These are phyloP conservation scores for Microplitis mediator DNA, from an alignment of 1,140 invertebrate genomes.

Conservation along the genomic window DNA sequence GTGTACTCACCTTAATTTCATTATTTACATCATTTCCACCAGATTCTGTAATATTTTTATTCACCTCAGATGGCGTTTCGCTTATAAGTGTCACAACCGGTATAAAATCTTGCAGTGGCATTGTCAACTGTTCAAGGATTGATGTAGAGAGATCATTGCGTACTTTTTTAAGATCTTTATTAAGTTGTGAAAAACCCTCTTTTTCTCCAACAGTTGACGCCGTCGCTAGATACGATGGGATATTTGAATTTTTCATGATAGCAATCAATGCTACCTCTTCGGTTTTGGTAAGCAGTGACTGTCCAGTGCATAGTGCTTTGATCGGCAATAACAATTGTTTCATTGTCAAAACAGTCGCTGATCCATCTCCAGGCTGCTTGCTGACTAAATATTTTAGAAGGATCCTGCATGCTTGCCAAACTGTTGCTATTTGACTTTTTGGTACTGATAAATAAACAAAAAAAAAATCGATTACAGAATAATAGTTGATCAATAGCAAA, in stretches of 20 bases:
- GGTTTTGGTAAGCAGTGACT: slow-evolving; percentile 62
- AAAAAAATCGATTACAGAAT: background rate
- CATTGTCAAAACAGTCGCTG: slow-evolving; percentile 56
- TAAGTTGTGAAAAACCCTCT: slow-evolving; percentile 62
- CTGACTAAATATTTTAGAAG: slow-evolving; percentile 66
- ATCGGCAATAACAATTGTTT: slow-evolving; percentile 68
- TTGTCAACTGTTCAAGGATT: slow-evolving; percentile 71
- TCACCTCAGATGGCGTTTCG: slow-evolving; percentile 43
- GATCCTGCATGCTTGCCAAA: slow-evolving; percentile 66
- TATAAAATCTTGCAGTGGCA: slow-evolving; percentile 66
- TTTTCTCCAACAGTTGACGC: slow-evolving; percentile 62
- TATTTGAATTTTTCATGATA: slow-evolving; percentile 72
- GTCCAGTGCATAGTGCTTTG: slow-evolving; percentile 67
- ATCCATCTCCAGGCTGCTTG: slow-evolving; percentile 57
- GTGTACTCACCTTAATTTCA: slow-evolving; percentile 49
- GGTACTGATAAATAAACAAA: slow-evolving; percentile 62
- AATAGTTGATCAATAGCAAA: too few species aligned
- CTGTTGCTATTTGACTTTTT: slow-evolving; percentile 66
- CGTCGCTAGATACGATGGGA: slow-evolving; percentile 66
- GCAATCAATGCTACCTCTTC: slow-evolving; percentile 70
- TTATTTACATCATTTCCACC: slow-evolving; percentile 40
- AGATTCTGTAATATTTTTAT: slow-evolving; percentile 44
- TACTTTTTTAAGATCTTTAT: slow-evolving; percentile 64
- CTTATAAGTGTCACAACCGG: slow-evolving; percentile 30
- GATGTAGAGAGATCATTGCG: slow-evolving; percentile 68